Percentiles rank a stretch among this genome's conserved stretches.
phyloP scores from a whole-genome alignment of 1,140 invertebrate genomes.

The Calephelis nemesis region DNA sequence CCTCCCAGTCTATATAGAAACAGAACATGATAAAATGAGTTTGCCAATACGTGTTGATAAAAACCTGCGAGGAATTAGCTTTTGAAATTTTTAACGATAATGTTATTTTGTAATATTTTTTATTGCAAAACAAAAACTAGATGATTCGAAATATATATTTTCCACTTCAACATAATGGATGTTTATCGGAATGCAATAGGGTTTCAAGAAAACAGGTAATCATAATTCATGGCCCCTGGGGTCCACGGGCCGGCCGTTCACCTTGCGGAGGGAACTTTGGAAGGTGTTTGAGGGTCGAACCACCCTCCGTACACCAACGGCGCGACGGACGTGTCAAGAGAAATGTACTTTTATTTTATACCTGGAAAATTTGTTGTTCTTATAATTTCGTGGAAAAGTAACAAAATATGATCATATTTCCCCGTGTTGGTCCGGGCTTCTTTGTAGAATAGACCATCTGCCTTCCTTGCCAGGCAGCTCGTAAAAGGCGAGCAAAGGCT shows the following conservation, averaged over 20 bases:
- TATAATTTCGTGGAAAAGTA: background rate
- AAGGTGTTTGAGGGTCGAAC: constrained; percentile 8
- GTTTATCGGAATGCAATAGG: background rate
- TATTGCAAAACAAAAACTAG: no score
- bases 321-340: background rate
- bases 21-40: no score
- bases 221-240: constrained; percentile 4
- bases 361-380: background rate
- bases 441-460: no score
- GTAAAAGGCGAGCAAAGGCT: no score
- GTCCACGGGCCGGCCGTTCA: background rate
- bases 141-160: no score
- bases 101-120: no score
- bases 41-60: no score
- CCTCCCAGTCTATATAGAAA: no score
- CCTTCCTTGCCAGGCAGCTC: no score
- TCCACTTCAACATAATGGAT: background rate
- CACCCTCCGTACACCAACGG: background rate
- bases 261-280: constrained; percentile 3
- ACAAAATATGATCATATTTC: background rate
- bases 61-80: no score
- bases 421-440: no score
- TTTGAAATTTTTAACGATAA: no score
- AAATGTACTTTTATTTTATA: background rate
- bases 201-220: background rate